Evolutionary conservation across 2,888 invertebrate species (phyloP).

Genomic region (Caradrina kadenii): DNA sequence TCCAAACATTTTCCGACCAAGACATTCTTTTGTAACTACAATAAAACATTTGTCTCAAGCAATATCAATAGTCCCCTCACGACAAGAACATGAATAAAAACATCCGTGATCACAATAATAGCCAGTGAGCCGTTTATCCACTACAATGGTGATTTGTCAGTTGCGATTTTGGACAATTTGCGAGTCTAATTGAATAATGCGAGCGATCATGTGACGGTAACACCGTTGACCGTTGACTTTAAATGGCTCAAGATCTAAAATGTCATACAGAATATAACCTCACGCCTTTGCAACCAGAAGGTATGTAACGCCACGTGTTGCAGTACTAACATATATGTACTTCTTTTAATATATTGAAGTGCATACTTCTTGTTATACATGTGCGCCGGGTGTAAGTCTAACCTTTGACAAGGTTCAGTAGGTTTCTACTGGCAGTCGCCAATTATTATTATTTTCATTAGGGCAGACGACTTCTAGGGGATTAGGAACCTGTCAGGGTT

Average conservation of each 20-base stretch:
- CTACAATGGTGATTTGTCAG: slow-evolving; percentile 70
- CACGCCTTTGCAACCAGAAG: background rate
- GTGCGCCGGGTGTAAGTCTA: background rate
- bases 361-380: background rate
- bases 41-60: slow-evolving; percentile 1
- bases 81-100: slow-evolving; percentile 39
- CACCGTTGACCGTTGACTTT: slow-evolving; percentile 32
- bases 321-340: background rate
- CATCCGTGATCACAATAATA: slow-evolving; percentile 54
- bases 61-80: slow-evolving; percentile 23
- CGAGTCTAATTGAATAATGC: slow-evolving; percentile 76
- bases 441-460: too few species aligned
- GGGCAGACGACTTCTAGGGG: background rate
- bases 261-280: background rate
- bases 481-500: background rate
- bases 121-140: slow-evolving; percentile 66
- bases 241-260: slow-evolving; percentile 15
- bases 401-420: background rate
- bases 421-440: background rate
- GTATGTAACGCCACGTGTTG: background rate
- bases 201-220: slow-evolving; percentile 55
- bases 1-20: background rate
- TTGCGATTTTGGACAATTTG: slow-evolving; percentile 74
- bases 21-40: slow-evolving; percentile 3
- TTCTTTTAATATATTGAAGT: background rate